Conservation (phyloP, 2,888 invertebrate genomes). For the Diloba caeruleocephala region DNA sequence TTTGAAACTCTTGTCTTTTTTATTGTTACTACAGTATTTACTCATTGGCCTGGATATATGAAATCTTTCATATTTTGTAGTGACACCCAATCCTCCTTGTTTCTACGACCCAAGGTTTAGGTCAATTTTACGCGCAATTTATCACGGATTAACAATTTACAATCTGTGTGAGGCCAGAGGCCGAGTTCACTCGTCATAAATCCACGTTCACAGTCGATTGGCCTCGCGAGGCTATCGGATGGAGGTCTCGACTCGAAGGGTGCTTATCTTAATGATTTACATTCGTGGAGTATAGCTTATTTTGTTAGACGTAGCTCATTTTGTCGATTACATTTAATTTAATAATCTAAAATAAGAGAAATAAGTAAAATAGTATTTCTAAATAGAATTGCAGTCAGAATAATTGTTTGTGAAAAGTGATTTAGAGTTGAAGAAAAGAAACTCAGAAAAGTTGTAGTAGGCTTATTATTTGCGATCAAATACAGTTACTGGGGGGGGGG, state of each 20-base stretch:
- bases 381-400: too few relatives aligned
- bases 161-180: slow-evolving; percentile 47
- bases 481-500: too few relatives aligned
- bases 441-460: too few relatives aligned
- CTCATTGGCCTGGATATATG: not conserved
- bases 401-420: too few relatives aligned
- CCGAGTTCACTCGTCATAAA: slow-evolving; percentile 50
- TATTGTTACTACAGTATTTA: too few relatives aligned
- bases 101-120: slow-evolving; percentile 16
- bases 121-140: slow-evolving; percentile 54
- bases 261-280: slow-evolving; percentile 52
- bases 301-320: slow-evolving; percentile 14
- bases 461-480: too few relatives aligned
- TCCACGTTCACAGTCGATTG: slow-evolving; percentile 46
- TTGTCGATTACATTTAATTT: not conserved
- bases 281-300: slow-evolving; percentile 25
- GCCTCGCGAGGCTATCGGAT: slow-evolving; percentile 23
- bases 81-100: slow-evolving; percentile 19
- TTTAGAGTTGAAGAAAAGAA: too few relatives aligned
- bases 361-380: too few relatives aligned
- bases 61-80: not conserved
- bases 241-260: slow-evolving; percentile 14
- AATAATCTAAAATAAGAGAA: too few relatives aligned
- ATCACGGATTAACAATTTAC: slow-evolving; percentile 55
- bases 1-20: too few relatives aligned